Conservation (phyloP, 2,113 vertebrate species). For the Galbula dea region DNA sequence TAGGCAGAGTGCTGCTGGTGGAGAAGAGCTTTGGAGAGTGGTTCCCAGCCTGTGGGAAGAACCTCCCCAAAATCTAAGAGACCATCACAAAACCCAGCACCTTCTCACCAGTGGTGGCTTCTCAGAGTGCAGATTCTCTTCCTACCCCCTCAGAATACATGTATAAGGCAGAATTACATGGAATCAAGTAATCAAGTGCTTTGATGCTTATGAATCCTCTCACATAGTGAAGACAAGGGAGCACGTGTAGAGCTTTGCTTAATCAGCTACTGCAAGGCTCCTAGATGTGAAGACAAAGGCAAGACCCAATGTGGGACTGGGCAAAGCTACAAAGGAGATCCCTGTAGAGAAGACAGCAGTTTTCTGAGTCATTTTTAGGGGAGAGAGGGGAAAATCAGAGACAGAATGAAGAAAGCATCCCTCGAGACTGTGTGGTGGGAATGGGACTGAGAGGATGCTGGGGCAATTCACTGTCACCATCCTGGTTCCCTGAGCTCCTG, state of each 20-base stretch:
- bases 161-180: background rate
- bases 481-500: background rate
- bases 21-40: background rate
- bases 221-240: background rate
- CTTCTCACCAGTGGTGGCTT: background rate
- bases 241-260: background rate
- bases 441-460: background rate
- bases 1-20: background rate
- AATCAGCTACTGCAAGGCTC: background rate
- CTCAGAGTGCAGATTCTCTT: background rate
- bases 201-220: background rate
- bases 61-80: background rate
- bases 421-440: background rate
- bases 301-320: background rate
- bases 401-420: background rate
- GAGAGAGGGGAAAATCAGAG: background rate
- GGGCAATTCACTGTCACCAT: background rate
- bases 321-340: background rate
- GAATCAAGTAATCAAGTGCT: background rate
- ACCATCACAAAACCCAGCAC: background rate
- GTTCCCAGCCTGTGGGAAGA: background rate
- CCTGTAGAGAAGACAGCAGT: background rate
- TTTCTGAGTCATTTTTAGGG: background rate
- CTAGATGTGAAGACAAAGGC: background rate
- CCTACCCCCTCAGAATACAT: rapidly evolving